Percentiles rank a stretch among this genome's conserved stretches.
Conservation (phyloP, 2,113 vertebrate species). For the Xyliphius kryptos region DNA sequence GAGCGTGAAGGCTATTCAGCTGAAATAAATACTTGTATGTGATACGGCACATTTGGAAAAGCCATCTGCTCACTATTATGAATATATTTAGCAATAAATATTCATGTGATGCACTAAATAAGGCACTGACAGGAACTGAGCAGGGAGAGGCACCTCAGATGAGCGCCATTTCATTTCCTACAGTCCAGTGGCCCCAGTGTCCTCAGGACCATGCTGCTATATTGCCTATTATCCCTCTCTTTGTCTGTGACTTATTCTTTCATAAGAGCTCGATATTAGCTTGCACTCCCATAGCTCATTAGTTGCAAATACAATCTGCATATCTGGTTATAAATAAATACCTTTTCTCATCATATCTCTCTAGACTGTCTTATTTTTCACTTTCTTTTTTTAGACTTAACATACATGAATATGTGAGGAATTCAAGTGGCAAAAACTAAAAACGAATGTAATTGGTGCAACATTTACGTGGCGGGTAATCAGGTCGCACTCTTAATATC, state of each 20-base stretch:
- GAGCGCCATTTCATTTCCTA: slow-evolving; percentile 56
- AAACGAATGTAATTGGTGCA: slow-evolving; percentile 42
- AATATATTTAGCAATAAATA: slow-evolving; percentile 51
- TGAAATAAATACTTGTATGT: slow-evolving; percentile 31
- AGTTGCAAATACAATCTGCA: slow-evolving; percentile 19
- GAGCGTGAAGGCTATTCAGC: slow-evolving; percentile 9
- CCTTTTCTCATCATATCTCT: slow-evolving; percentile 6
- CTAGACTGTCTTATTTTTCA: background rate
- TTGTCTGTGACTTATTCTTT: slow-evolving; percentile 46
- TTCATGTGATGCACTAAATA: slow-evolving; percentile 55
- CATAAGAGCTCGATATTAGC: slow-evolving; percentile 36
- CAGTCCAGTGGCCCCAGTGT: slow-evolving; percentile 39
- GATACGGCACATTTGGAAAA: slow-evolving; percentile 42
- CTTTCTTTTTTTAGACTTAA: background rate
- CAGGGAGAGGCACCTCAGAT: slow-evolving; percentile 19
- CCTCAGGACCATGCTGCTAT: slow-evolving; percentile 48
- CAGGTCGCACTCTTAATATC: slow-evolving; percentile 46
- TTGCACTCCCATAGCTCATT: slow-evolving; percentile 17
- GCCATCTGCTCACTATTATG: slow-evolving; percentile 47
- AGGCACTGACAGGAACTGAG: slow-evolving; percentile 18
- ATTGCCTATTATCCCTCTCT: slow-evolving; percentile 48
- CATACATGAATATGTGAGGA: slow-evolving; percentile 48
- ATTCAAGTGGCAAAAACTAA: slow-evolving; percentile 21
- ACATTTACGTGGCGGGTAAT: slow-evolving; percentile 46
- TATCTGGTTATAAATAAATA: slow-evolving; percentile 20